These are phyloP conservation scores for Odontomachus brunneus DNA, from an alignment of 1,140 invertebrate species.

Conservation along the genomic window DNA sequence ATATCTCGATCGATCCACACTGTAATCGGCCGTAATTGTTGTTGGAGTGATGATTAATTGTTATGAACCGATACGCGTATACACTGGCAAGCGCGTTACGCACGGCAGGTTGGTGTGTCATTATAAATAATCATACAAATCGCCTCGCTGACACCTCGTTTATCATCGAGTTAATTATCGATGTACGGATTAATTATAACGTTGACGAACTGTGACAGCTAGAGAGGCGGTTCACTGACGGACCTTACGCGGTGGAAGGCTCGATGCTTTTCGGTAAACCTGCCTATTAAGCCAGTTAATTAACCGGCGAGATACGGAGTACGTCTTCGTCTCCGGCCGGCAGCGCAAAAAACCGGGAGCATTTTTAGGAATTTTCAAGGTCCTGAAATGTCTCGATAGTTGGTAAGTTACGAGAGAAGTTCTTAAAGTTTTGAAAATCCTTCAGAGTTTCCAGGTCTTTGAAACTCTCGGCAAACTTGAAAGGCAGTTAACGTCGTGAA, in stretches of 20 bases:
- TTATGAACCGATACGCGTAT: slow-evolving; percentile 38
- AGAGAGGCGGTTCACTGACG: slow-evolving; percentile 24
- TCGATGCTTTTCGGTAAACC: slow-evolving; percentile 25
- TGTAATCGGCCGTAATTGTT: slow-evolving; percentile 74
- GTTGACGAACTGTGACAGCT: slow-evolving; percentile 52
- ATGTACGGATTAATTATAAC: slow-evolving; percentile 70
- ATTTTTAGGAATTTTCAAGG: slow-evolving; percentile 56
- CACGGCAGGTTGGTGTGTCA: slow-evolving; percentile 68
- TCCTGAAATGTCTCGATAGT: slow-evolving; percentile 51
- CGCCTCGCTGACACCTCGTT: slow-evolving; percentile 65
- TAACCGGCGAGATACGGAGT: not conserved
- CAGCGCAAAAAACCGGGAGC: not conserved
- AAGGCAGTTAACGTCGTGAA: slow-evolving; percentile 39
- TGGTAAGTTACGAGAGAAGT: slow-evolving; percentile 36
- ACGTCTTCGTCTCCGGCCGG: no score
- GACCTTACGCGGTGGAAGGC: not conserved
- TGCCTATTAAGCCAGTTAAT: slow-evolving; percentile 30
- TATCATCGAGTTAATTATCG: slow-evolving; percentile 74
- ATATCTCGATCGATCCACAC: slow-evolving; percentile 66
- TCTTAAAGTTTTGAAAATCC: slow-evolving; percentile 50
- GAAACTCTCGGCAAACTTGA: slow-evolving; percentile 31
- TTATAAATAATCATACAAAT: slow-evolving; percentile 76
- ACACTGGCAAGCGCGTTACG: slow-evolving; percentile 62
- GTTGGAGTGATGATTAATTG: slow-evolving; percentile 73
- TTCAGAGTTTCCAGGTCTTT: slow-evolving; percentile 39